These are phyloP conservation scores for Electrona antarctica DNA, from an alignment of 2,113 vertebrate genomes.

Conservation along the genomic window DNA sequence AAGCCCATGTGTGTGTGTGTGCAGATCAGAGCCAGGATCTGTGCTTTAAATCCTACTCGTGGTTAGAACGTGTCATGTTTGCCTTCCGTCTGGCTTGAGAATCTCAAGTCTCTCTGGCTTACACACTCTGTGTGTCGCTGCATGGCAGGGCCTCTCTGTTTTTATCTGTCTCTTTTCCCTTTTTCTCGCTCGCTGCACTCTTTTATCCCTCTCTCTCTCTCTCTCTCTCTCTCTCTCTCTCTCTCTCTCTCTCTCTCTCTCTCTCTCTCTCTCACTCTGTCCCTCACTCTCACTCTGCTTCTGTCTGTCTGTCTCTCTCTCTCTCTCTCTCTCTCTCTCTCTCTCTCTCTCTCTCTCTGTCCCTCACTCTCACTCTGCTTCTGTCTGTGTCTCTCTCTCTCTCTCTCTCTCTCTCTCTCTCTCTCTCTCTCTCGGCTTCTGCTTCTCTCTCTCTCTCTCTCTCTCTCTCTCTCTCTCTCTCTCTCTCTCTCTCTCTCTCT, in stretches of 20 bases:
- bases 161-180: not conserved
- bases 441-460: too few species aligned
- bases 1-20: not conserved
- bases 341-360: slow-evolving; percentile 5
- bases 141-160: not conserved
- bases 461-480: not conserved
- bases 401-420: slow-evolving; percentile 1
- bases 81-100: not conserved
- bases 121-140: too few species aligned
- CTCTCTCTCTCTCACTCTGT: not conserved
- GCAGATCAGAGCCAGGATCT: not conserved
- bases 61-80: slow-evolving; percentile 32
- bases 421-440: too few species aligned
- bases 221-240: slow-evolving; percentile 1
- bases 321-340: slow-evolving; percentile 1
- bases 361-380: not conserved
- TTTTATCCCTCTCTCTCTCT: not conserved
- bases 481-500: not conserved
- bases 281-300: too few species aligned
- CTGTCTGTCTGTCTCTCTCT: slow-evolving; percentile 6
- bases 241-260: slow-evolving; percentile 9
- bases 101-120: slow-evolving; percentile 1
- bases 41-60: slow-evolving; percentile 21
- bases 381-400: slow-evolving; percentile 12
- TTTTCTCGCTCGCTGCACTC: not conserved